These are phyloP conservation scores for Danio choprae DNA, from an alignment of 2,797 vertebrate genomes.

Conservation along the genomic window DNA sequence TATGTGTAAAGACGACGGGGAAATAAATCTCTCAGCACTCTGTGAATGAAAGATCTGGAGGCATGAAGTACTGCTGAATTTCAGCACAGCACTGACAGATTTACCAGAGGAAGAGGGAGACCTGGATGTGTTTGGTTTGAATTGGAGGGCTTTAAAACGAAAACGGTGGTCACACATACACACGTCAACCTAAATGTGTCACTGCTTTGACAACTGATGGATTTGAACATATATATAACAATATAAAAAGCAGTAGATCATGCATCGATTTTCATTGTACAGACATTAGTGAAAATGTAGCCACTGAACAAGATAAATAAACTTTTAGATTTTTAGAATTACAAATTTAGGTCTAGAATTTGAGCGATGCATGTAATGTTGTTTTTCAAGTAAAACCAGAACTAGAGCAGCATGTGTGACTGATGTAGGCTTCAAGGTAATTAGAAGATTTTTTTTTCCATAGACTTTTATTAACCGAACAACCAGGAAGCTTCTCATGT, in stretches of 20 bases:
- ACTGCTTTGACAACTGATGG: background rate
- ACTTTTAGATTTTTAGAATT: background rate
- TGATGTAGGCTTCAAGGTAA: conserved; percentile 61
- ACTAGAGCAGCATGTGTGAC: conserved; percentile 52
- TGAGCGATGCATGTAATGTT: background rate
- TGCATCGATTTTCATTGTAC: background rate
- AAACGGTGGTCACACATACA: background rate
- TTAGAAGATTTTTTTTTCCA: conserved; percentile 12
- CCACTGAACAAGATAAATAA: background rate
- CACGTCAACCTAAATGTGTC: conserved; percentile 4
- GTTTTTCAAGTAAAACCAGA: conserved; percentile 57
- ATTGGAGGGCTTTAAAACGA: background rate
- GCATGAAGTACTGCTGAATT: conserved; percentile 54
- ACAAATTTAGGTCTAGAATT: background rate
- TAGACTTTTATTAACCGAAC: conserved; percentile 12
- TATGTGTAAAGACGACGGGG: conserved; percentile 57
- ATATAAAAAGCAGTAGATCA: background rate
- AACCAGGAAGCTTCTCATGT: background rate
- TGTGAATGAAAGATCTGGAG: conserved; percentile 56
- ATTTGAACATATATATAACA: background rate
- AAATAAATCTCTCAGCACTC: conserved; percentile 63
- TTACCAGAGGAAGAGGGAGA: conserved; percentile 64
- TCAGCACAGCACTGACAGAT: conserved; percentile 68
- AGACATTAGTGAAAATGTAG: background rate
- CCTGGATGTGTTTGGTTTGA: conserved; percentile 50